Conservation (phyloP, 2,113 vertebrate species). For the Antennarius striatus region DNA sequence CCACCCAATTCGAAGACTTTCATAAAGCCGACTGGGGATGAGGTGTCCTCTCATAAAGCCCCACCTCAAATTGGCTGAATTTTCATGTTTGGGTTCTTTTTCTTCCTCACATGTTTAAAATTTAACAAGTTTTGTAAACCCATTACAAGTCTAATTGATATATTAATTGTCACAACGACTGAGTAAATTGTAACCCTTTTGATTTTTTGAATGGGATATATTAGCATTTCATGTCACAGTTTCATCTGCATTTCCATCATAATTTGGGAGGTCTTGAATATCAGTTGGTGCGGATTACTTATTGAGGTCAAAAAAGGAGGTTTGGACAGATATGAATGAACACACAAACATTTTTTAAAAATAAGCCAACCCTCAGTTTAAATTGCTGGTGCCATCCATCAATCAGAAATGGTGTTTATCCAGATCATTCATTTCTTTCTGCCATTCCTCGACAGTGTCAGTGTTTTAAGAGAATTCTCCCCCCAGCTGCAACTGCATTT, state of each 20-base stretch:
- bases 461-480: conserved; percentile 42
- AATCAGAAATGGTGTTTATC: conserved; percentile 19
- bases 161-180: neutral
- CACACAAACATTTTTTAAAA: conserved; percentile 32
- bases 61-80: conserved; percentile 65
- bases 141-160: neutral
- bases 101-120: conserved; percentile 44
- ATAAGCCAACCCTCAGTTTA: conserved; percentile 23
- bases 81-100: conserved; percentile 30
- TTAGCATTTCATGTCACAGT: neutral
- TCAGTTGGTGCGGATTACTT: conserved; percentile 25
- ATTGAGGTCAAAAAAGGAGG: conserved; percentile 27
- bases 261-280: conserved; percentile 2
- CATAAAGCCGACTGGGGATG: conserved; percentile 68
- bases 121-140: conserved; percentile 6
- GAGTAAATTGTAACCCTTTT: conserved; percentile 1
- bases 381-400: conserved; percentile 27
- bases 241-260: neutral
- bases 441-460: conserved; percentile 14
- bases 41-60: conserved; percentile 72
- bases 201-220: conserved; percentile 8
- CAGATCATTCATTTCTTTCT: conserved; percentile 36
- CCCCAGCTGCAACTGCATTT: conserved; percentile 44
- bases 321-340: conserved; percentile 33
- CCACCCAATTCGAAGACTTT: conserved; percentile 73